These are phyloP conservation scores for Lysandra bellargus DNA, from an alignment of 2,888 invertebrate species.

Conservation along the genomic window DNA sequence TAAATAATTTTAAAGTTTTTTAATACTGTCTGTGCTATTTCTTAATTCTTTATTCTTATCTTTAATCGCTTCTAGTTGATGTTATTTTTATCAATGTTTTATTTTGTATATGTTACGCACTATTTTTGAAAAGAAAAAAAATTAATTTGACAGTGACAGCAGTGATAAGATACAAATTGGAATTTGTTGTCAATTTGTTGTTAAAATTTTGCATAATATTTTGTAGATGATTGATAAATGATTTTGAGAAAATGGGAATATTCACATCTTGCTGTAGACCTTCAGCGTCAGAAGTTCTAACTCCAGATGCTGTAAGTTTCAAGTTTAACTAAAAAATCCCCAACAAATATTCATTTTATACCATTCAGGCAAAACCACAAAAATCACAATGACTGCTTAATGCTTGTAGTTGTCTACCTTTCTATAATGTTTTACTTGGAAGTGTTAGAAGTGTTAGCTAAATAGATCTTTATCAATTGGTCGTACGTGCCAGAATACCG, in stretches of 20 bases:
- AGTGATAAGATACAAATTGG: not conserved
- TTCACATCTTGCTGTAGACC: conserved; percentile 78
- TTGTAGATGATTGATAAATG: conserved; percentile 24
- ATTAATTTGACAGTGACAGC: conserved; percentile 1
- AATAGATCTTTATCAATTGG: not conserved
- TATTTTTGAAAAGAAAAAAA: conserved; percentile 32
- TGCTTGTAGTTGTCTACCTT: not conserved
- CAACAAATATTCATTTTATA: not conserved
- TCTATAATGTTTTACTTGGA: not conserved
- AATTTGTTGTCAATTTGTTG: conserved; percentile 38
- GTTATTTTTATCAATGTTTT: conserved; percentile 13
- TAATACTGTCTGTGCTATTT: too few species aligned
- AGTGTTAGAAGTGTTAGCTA: not conserved
- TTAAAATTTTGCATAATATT: conserved; percentile 10
- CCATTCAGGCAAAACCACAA: not conserved
- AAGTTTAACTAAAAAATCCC: not conserved
- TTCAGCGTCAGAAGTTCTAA: conserved; percentile 77
- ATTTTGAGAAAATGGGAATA: conserved; percentile 64
- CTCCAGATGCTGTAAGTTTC: conserved; percentile 80
- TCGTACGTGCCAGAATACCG: not conserved
- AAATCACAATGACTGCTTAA: not conserved
- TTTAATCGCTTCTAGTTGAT: not conserved
- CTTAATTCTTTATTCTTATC: too few species aligned
- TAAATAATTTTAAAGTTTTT: too few species aligned
- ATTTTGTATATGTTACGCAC: conserved; percentile 36